These are phyloP conservation scores for Penelope pileata DNA, from an alignment of 2,113 vertebrate genomes.

Conservation along the genomic window DNA sequence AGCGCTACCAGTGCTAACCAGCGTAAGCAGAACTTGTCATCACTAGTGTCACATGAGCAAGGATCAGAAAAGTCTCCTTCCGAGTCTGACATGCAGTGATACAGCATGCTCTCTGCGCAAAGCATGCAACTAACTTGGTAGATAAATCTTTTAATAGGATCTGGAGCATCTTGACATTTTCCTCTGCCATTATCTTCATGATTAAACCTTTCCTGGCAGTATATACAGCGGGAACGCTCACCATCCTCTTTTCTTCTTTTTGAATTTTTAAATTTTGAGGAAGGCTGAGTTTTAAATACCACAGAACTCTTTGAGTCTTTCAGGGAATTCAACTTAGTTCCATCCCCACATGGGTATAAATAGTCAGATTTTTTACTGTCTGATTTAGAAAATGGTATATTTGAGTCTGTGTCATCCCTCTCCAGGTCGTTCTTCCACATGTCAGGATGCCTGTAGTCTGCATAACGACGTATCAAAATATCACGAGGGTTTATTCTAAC, in stretches of 20 bases:
- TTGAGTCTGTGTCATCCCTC: constrained; percentile 88
- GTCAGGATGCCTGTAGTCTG: constrained; percentile 97
- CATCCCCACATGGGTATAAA: constrained; percentile 87
- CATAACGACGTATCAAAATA: constrained; percentile 94
- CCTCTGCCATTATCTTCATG: constrained; percentile 97
- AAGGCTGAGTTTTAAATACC: constrained; percentile 93
- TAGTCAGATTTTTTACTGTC: constrained; percentile 95
- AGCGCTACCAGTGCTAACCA: constrained; percentile 97
- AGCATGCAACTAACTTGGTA: constrained; percentile 99
- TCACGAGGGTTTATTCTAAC: constrained; percentile 98
- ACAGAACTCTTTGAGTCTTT: constrained; percentile 84
- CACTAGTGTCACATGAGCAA: constrained; percentile 97
- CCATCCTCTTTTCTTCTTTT: constrained; percentile 96
- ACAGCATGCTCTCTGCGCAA: constrained; percentile 99
- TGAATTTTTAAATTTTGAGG: constrained; percentile 90
- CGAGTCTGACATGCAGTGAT: constrained; percentile 99
- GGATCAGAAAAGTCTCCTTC: constrained; percentile 99
- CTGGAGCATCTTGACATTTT: constrained; percentile 96
- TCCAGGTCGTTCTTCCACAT: constrained; percentile 93
- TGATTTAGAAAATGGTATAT: constrained; percentile 87
- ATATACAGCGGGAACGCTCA: constrained; percentile 95
- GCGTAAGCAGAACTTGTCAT: constrained; percentile 98
- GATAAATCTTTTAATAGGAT: constrained; percentile 97
- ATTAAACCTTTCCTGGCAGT: constrained; percentile 99
- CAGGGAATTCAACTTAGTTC: constrained; percentile 86